Evolutionary conservation across 2,797 vertebrate species (phyloP), one percentile per base, ranked within the genome.

Genomic region (Echiichthys vipera): DNA sequence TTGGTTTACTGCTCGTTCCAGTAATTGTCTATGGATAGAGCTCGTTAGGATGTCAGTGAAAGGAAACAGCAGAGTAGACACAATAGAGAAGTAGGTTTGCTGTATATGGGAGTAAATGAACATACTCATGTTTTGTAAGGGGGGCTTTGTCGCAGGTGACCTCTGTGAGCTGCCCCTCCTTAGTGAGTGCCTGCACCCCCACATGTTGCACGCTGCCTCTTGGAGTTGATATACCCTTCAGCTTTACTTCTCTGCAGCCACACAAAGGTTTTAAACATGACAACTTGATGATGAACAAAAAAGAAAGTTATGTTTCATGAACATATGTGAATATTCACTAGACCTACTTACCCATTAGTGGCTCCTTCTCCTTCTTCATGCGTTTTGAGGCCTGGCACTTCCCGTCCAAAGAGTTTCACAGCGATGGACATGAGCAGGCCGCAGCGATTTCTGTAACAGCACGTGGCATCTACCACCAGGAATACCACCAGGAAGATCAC

Each of bases 71-170:
- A 18, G 3, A 27, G 30, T 15, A 34, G 42, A 37, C 8, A 27
- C 18, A 49, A 22, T 10, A 25, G 46, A 50, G 34, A 20, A 22
- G 18, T n/a, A 25, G 0, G 24, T 54, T 54, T 64, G 25, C 1
- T 45, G 11, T 15, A 14, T 29, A 20, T 56, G 34, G 7, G 2
- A 61, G 13, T 59, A 14, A 55, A 55, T 15, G 0, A 61, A 91
- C 94, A 15, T 94, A 95, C 95, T 95, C 91, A 1, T 94, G 85
- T 91, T 92, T 94, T 61, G 94, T 95, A 66, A 95, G 94, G 7
- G 91, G 91, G 5, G 88, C 94, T 74, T 94, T 95, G 88, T 95
- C 94, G 17, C 91, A 92, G 47, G 90, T 94, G 84, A 93, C 81
- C 53, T 94, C 94, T 27, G 82, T 76, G 58, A 88, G 83, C 37